phyloP scores from a whole-genome alignment of 2,888 invertebrate genomes.

The Reticulitermes lucifugus region DNA sequence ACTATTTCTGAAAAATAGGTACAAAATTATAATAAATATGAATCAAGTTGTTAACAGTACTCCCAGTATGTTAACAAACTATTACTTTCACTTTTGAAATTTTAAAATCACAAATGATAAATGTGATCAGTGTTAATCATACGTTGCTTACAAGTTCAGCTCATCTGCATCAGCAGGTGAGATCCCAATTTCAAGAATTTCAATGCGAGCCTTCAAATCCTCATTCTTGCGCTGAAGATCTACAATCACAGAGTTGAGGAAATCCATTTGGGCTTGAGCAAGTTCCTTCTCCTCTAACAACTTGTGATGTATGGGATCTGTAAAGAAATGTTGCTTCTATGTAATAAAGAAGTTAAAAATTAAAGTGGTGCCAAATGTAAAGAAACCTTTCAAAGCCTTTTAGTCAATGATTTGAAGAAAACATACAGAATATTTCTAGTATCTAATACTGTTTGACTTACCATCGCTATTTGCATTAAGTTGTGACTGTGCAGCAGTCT shows the following conservation, averaged over 20 bases:
- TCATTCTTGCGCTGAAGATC: slow-evolving; percentile 96
- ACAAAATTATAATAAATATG: no score
- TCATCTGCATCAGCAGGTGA: slow-evolving; percentile 64
- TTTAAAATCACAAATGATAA: no score
- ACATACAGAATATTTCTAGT: no score
- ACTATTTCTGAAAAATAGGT: no score
- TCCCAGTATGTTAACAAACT: no score
- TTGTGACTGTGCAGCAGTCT: slow-evolving; percentile 54
- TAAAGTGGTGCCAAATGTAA: no score
- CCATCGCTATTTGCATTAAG: slow-evolving; percentile 54
- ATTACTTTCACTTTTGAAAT: no score
- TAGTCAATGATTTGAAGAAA: no score
- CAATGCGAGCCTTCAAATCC: slow-evolving; percentile 80
- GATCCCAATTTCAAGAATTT: slow-evolving; percentile 79
- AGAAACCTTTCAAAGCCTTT: no score
- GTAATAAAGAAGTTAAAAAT: no score
- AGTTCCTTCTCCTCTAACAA: slow-evolving; percentile 73
- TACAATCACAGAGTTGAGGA: slow-evolving; percentile 96
- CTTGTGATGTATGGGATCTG: slow-evolving; percentile 56
- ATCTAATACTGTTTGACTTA: slow-evolving; percentile 20
- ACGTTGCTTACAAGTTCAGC: slow-evolving; percentile 64
- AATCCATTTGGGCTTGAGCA: slow-evolving; percentile 82
- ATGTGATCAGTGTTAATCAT: no score
- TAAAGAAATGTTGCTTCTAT: slow-evolving; percentile 15
- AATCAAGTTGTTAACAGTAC: no score